Evolutionary conservation across 2,113 vertebrate species (phyloP).

Genomic region (Phyllostomus hastatus): DNA sequence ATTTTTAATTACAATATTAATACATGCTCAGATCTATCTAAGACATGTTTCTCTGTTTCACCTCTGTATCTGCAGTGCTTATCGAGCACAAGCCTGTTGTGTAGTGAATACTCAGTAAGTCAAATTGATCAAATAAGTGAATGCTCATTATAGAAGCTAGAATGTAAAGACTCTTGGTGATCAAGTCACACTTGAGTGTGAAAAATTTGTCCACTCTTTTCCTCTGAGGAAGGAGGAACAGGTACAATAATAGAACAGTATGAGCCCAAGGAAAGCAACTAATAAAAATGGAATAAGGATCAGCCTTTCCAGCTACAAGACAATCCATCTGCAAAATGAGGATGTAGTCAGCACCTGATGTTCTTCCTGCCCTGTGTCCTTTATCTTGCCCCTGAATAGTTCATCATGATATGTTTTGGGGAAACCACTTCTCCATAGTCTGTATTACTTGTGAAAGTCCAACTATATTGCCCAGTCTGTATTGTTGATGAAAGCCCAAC

Average conservation of each 20-base stretch:
- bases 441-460: neutral
- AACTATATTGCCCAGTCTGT: neutral
- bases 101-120: neutral
- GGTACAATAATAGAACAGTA: conserved; percentile 67
- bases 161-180: conserved; percentile 59
- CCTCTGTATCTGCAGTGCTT: neutral
- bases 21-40: neutral
- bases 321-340: conserved; percentile 53
- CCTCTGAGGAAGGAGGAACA: conserved; percentile 66
- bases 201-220: conserved; percentile 69
- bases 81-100: neutral
- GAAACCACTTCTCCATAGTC: neutral
- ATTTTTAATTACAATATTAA: neutral
- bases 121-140: conserved; percentile 17
- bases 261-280: conserved; percentile 49
- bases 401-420: neutral
- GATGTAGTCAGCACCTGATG: neutral
- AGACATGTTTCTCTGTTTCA: neutral
- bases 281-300: conserved; percentile 62
- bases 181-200: conserved; percentile 61
- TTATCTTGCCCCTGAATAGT: neutral
- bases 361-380: neutral
- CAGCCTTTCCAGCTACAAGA: conserved; percentile 46
- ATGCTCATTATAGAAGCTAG: conserved; percentile 47
- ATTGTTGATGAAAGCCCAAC: neutral